Percentiles rank a stretch among this genome's conserved stretches.
Conservation (phyloP, 2,888 invertebrate species). For the Cenopis cana region DNA sequence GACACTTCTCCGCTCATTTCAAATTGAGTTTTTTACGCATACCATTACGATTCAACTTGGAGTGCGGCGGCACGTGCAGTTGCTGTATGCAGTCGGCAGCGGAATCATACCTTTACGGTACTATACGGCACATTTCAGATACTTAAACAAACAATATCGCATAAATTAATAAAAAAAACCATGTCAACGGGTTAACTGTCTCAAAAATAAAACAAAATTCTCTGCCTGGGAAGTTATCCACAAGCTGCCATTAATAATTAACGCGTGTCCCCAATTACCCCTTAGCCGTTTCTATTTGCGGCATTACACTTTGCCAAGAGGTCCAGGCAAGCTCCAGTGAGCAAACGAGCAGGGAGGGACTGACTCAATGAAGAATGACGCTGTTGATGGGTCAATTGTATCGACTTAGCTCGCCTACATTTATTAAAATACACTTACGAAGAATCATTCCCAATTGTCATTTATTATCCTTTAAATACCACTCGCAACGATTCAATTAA, state of each 20-base stretch:
- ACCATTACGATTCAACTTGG: too few relatives aligned
- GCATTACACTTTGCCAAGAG: neutral
- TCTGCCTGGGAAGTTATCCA: neutral
- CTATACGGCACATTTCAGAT: too few relatives aligned
- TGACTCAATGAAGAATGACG: conserved; percentile 56
- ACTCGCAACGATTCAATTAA: neutral
- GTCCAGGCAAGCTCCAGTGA: conserved; percentile 4
- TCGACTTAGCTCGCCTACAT: conserved; percentile 51
- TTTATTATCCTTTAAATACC: conserved; percentile 7
- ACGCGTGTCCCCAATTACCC: conserved; percentile 5
- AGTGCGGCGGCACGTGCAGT: too few relatives aligned
- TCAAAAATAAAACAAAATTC: neutral
- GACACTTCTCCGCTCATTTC: too few relatives aligned
- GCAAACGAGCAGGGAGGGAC: too few relatives aligned
- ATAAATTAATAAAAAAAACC: too few relatives aligned
- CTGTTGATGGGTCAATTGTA: conserved; percentile 63
- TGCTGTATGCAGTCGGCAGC: too few relatives aligned
- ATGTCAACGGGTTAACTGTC: too few relatives aligned
- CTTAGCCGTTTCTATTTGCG: neutral
- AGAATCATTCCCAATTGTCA: conserved; percentile 5
- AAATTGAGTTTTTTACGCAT: too few relatives aligned
- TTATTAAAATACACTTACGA: conserved; percentile 42
- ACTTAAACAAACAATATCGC: too few relatives aligned
- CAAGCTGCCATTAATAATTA: neutral
- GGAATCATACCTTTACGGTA: too few relatives aligned